Evolutionary conservation across 2,113 vertebrate species (phyloP).

Genomic region (Pholis gunnellus): DNA sequence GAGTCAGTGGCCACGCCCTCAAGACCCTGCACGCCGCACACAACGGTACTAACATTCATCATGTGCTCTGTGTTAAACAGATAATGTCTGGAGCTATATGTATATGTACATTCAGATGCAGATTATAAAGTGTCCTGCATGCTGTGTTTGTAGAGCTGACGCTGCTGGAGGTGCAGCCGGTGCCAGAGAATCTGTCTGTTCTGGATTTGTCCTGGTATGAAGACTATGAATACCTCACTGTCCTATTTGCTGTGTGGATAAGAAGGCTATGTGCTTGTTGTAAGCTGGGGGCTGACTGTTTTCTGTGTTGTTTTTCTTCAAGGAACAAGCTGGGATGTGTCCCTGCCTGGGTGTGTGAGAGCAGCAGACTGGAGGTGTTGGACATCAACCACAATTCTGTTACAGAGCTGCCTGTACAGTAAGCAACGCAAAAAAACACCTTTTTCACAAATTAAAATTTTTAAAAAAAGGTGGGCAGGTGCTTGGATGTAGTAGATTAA

Average conservation of each 20-base stretch:
- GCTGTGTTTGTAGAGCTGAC: conserved; percentile 86
- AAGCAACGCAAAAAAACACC: conserved; percentile 67
- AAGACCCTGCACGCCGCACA: conserved; percentile 90
- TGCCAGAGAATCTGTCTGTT: conserved; percentile 89
- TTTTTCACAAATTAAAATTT: not conserved
- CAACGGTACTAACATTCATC: conserved; percentile 85
- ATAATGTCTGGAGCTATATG: not conserved
- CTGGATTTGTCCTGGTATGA: conserved; percentile 95
- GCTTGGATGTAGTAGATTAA: not conserved
- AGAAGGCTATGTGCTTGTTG: not conserved
- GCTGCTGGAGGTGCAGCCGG: conserved; percentile 91
- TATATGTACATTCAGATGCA: not conserved
- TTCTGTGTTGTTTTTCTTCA: conserved; percentile 49
- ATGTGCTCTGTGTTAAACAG: not conserved
- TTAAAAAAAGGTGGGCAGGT: not conserved
- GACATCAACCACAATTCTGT: conserved; percentile 93
- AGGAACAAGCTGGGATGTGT: conserved; percentile 92
- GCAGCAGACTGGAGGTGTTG: conserved; percentile 92
- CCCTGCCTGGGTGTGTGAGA: conserved; percentile 93
- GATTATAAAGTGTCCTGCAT: not conserved
- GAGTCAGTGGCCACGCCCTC: conserved; percentile 88
- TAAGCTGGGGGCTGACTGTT: conserved; percentile 12
- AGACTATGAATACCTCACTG: not conserved
- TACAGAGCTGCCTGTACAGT: conserved; percentile 90
- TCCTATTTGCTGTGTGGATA: conserved; percentile 4